Conservation (phyloP, 2,797 vertebrate species). For the Hyperoplus immaculatus region DNA sequence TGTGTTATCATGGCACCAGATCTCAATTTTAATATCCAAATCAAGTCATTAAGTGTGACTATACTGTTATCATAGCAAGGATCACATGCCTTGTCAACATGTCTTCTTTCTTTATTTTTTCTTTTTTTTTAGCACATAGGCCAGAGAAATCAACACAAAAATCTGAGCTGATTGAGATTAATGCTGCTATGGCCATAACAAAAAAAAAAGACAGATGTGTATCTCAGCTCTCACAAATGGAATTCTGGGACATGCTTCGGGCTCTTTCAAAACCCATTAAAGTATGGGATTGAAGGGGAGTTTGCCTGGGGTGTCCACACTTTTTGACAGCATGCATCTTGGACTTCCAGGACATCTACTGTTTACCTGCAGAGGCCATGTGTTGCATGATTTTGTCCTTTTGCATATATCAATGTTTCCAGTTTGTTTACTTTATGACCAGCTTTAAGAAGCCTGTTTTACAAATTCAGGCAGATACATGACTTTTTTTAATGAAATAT, state of each 20-base stretch:
- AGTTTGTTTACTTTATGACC: neutral
- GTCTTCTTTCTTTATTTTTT: neutral
- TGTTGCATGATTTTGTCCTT: neutral
- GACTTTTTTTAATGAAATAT: too few species aligned
- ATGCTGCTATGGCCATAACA: constrained; percentile 4
- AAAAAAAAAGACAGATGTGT: constrained; percentile 13
- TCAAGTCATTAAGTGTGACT: neutral
- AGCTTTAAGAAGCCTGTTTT: neutral
- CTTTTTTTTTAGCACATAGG: neutral
- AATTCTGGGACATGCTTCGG: neutral
- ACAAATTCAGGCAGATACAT: neutral
- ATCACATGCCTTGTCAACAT: too few species aligned
- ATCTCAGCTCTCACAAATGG: neutral
- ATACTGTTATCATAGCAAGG: neutral
- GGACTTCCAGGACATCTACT: neutral
- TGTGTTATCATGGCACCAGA: neutral
- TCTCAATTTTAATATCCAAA: neutral
- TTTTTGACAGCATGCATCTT: neutral
- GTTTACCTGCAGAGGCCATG: neutral
- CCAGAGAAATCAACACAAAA: neutral
- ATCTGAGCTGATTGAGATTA: neutral
- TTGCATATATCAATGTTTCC: neutral
- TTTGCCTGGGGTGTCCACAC: neutral
- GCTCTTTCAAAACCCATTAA: neutral
- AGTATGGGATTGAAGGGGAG: neutral